Evolutionary conservation across 2,113 vertebrate genomes (phyloP), one percentile per base, ranked within the genome.

Genomic region (Dicrurus megarhynchus): DNA sequence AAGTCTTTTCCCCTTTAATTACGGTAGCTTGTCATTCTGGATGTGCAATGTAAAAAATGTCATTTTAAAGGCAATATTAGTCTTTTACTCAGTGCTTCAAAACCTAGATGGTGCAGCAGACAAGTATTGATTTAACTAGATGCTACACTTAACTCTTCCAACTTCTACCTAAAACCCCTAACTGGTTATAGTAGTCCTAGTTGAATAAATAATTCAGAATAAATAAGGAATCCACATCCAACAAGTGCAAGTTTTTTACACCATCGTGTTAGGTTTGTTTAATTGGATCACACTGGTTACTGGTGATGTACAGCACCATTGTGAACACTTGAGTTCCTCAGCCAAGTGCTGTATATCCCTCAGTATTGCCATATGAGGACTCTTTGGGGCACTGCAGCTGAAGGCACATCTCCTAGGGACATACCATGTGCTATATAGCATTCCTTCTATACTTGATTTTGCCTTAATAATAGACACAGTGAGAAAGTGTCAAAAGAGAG

Each of bases 231-330:
- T 47, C 26, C 5, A 27, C 6, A 53, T n/a, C 8, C 28, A 73
- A 47, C 4, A 59, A 59, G 11, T 0, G 9, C 4, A 59, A 57
- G 9, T 9, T 17, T 78, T 57, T 59, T 33, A 28, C 23, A 75
- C 1, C 11, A 30, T 27, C 0, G 0, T 30, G 5, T 74, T 63
- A 56, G 11, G 7, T 37, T 56, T 87, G 18, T 71, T 71, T 3
- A 14, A 28, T 33, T 61, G 9, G 79, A 37, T 65, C 50, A 28
- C n/a, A 10, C 3, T 60, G 78, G 8, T 42, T 77, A 16, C 16
- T 68, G 10, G 8, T 69, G 44, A 16, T 13, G 5, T 35, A 42
- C 20, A 53, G 5, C 16, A 84, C 13, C 5, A 13, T 18, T 83
- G 33, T 52, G 53, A 75, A 76, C 3, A 8, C 8, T 12, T 64